Base-by-base conservation (phyloP, 2,113 vertebrate species). In the Gallinago undulata region DNA sequence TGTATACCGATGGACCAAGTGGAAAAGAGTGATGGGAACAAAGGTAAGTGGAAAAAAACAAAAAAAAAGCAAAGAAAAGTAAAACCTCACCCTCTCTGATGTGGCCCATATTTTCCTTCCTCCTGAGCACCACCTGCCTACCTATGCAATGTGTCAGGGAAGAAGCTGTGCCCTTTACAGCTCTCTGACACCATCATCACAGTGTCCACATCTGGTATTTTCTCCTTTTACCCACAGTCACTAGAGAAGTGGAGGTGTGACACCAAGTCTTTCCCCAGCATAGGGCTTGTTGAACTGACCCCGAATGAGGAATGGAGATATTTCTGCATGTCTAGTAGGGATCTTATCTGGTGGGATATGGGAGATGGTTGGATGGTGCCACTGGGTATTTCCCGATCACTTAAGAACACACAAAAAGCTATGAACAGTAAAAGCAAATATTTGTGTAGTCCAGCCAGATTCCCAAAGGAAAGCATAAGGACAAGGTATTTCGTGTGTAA, bases 231-330 rank as follows among this genome's bases (percentile, higher is more conserved):
- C 43, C 30, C 55, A 11, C 0, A 0, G 7, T 31, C 55, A 15
- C 13, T 10, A 25, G 16, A 80, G 11, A 37, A 64, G 6, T 19
- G 6, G 27, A 69, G 17, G 7, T 13, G 11, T 24, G 24, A 48
- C 23, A 14, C 30, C 2, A 28, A 55, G 23, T 23, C 14, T 11
- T 22, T 4, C 10, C 2, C 4, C 3, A 25, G 5, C 7, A 19
- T 0, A 0, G 7, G 23, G 3, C 9, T 82, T 48, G 13, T 45
- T 67, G 51, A n/a, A 50, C 15, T 51, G 11, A 31, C 1, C 10
- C 30, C 13, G 35, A 11, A 9, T 14, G 21, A 66, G 50, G 11
- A 73, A 64, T 21, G 6, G 39, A 62, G 50, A 23, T 2, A 11
- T 50, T n/a, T 53, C 22, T 24, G 13, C 9, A 37, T 13, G 16